Evolutionary conservation across 1,140 invertebrate species (phyloP).

Genomic region (Lepidurus apus): DNA sequence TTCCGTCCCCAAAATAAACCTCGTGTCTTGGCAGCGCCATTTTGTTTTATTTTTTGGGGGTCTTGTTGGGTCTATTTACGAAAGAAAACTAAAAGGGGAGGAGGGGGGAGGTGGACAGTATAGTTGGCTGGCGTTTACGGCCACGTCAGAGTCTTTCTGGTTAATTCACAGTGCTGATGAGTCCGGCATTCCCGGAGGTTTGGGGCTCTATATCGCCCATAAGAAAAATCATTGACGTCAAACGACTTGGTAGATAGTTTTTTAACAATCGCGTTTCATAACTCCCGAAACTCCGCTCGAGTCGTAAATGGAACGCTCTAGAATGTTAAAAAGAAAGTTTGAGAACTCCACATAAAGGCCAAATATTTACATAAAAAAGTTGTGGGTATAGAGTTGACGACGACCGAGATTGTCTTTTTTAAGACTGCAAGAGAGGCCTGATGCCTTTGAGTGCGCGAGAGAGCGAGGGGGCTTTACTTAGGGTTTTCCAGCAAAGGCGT

Average conservation of each 20-base stretch:
- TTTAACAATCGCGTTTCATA: neutral
- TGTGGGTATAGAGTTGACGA: neutral
- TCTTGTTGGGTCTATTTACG: neutral
- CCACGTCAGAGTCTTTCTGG: neutral
- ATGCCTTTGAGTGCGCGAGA: neutral
- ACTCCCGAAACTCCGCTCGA: neutral
- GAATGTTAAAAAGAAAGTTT: neutral
- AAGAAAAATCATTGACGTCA: conserved; percentile 15
- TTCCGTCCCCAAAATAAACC: neutral
- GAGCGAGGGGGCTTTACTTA: neutral
- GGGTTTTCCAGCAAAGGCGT: conserved; percentile 15
- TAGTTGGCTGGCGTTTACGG: neutral
- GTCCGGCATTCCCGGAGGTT: neutral
- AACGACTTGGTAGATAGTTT: conserved; percentile 1
- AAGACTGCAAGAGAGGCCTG: neutral
- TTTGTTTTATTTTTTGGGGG: neutral
- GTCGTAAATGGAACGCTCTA: neutral
- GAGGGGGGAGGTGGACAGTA: neutral
- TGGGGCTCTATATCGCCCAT: neutral
- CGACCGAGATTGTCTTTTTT: neutral
- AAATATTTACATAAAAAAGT: conserved; percentile 2
- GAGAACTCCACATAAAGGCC: neutral
- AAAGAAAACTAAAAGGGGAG: neutral
- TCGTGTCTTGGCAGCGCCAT: neutral
- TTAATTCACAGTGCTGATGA: conserved; percentile 8